Evolutionary conservation across 2,888 invertebrate species (phyloP).

Genomic region (Metacarcinus magister): DNA sequence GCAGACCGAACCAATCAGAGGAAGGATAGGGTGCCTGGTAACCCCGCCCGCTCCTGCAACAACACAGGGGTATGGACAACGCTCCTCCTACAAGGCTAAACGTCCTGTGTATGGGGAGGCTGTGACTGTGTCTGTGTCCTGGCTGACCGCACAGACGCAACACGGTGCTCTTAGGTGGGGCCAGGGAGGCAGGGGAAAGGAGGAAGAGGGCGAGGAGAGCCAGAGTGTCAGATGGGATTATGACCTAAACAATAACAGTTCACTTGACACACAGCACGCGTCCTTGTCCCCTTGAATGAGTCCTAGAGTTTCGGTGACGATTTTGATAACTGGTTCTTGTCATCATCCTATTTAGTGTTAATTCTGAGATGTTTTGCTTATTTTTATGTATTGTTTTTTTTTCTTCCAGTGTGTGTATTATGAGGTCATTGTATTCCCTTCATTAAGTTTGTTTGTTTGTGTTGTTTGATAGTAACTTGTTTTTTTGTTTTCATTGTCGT

Average conservation of each 20-base stretch:
- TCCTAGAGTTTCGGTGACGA: neutral
- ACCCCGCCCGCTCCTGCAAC: constrained; percentile 58
- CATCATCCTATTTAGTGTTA: neutral
- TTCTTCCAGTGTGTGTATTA: too few relatives aligned
- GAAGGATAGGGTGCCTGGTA: neutral
- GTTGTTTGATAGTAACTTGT: neutral
- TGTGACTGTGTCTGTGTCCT: neutral
- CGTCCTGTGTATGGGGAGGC: constrained; percentile 21
- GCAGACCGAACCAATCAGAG: constrained; percentile 59
- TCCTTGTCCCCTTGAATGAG: neutral
- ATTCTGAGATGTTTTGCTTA: neutral
- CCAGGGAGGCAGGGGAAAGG: neutral
- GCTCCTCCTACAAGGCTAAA: constrained; percentile 38
- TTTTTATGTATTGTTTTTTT: neutral
- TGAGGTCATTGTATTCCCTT: neutral
- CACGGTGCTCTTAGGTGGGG: neutral
- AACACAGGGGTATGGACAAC: neutral
- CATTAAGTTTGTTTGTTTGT: neutral
- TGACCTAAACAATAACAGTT: neutral
- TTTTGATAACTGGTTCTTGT: neutral
- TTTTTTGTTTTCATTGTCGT: neutral
- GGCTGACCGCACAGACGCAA: neutral
- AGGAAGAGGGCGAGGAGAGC: constrained; percentile 20
- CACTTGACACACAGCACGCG: neutral
- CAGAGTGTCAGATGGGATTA: neutral